These are phyloP conservation scores for Oreonectes daqikongensis DNA, from an alignment of 2,797 vertebrate species.

Conservation along the genomic window DNA sequence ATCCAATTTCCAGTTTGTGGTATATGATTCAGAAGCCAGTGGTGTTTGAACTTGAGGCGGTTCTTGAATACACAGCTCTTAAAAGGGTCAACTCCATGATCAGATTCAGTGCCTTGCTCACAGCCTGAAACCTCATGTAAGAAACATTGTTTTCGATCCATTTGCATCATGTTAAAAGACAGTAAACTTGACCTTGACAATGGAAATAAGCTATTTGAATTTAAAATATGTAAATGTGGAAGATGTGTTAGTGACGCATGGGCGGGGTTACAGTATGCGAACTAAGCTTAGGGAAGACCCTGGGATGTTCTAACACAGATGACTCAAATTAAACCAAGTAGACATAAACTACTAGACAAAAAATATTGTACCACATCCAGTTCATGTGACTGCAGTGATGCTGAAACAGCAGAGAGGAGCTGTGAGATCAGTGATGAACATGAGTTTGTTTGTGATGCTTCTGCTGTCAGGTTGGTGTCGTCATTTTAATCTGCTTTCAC, in stretches of 20 bases:
- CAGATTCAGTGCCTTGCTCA: too few species aligned
- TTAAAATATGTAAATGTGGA: neutral
- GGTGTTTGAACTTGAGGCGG: too few species aligned
- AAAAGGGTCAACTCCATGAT: too few species aligned
- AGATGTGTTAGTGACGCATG: neutral
- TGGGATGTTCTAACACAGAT: too few species aligned
- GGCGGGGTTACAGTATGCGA: neutral
- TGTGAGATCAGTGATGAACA: conserved; percentile 21
- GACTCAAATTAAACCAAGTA: neutral
- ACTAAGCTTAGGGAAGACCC: too few species aligned
- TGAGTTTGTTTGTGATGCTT: conserved; percentile 19
- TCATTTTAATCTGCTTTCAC: neutral
- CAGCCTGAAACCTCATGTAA: too few species aligned
- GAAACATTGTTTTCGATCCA: too few species aligned
- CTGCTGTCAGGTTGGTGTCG: conserved; percentile 36
- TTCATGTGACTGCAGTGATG: neutral
- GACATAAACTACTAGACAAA: too few species aligned
- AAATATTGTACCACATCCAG: neutral
- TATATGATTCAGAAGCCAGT: too few species aligned
- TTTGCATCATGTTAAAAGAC: too few species aligned
- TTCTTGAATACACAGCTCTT: too few species aligned
- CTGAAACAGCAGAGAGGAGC: neutral
- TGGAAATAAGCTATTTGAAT: neutral
- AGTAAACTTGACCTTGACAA: neutral
- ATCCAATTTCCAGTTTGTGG: too few species aligned